A percentile compares a stretch with the other conserved stretches of the same genome.
Conservation (phyloP, 2,113 vertebrate species). For the Electrona antarctica region DNA sequence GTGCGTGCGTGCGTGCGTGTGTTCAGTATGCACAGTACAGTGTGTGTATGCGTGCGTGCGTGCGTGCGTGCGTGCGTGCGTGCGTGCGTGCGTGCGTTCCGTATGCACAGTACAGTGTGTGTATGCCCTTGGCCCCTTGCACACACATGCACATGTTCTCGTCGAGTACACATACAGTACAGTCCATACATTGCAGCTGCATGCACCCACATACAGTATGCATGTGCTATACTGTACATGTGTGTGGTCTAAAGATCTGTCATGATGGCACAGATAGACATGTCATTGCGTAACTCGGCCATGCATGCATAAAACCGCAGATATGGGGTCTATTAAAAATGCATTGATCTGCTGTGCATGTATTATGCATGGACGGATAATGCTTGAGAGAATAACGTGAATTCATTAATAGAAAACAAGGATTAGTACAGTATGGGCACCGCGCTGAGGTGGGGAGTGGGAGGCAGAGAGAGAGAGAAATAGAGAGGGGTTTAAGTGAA, state of each 20-base stretch:
- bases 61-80: not conserved
- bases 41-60: not conserved
- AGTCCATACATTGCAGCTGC: not conserved
- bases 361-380: conserved; percentile 17
- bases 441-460: not conserved
- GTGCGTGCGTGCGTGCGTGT: not conserved
- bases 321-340: conserved; percentile 2
- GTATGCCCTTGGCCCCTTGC: not conserved
- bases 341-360: not conserved
- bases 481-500: conserved; percentile 30
- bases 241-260: not conserved
- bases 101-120: not conserved
- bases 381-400: conserved; percentile 8
- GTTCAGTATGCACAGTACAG: too few relatives aligned
- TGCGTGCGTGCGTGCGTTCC: not conserved
- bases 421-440: not conserved
- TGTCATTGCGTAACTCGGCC: conserved; percentile 17
- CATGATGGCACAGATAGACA: conserved; percentile 6
- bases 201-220: not conserved
- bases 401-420: conserved; percentile 15
- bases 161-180: not conserved
- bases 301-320: not conserved
- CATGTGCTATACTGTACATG: not conserved
- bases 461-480: conserved; percentile 15
- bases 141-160: too few relatives aligned